Conservation (phyloP, 2,113 vertebrate species). For the Hiodon tergisus region DNA sequence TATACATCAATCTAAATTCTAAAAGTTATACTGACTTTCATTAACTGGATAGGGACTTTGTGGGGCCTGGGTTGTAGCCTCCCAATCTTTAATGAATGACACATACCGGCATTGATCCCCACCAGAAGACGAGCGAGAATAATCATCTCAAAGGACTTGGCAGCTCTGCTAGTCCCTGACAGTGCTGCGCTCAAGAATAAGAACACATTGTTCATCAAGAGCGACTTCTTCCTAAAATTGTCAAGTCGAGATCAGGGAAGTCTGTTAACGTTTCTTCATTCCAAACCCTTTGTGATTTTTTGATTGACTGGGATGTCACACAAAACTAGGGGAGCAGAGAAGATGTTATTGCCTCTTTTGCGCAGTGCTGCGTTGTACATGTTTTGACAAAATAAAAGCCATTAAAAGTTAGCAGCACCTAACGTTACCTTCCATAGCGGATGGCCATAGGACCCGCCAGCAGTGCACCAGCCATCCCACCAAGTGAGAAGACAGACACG, state of each 20-base stretch:
- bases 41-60: too few species aligned
- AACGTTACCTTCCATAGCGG: constrained; percentile 70
- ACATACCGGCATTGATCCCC: constrained; percentile 76
- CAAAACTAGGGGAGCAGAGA: not conserved
- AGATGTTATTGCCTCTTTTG: too few species aligned
- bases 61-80: too few species aligned
- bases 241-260: not conserved
- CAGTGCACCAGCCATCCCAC: constrained; percentile 73
- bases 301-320: not conserved
- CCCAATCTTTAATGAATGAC: not conserved
- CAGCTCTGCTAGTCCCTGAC: constrained; percentile 66
- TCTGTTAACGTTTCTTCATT: not conserved
- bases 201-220: constrained; percentile 80
- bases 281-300: not conserved
- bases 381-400: not conserved
- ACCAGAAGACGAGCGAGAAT: constrained; percentile 74
- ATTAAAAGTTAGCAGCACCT: not conserved
- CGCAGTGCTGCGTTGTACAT: too few species aligned
- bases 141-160: constrained; percentile 84
- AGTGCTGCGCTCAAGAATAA: constrained; percentile 66
- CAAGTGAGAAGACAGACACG: constrained; percentile 76
- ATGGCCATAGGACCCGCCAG: constrained; percentile 79
- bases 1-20: too few species aligned
- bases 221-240: constrained; percentile 73
- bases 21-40: too few species aligned